These are phyloP conservation scores for Pangasius macronema DNA, from an alignment of 2,797 vertebrate genomes.

Conservation along the genomic window DNA sequence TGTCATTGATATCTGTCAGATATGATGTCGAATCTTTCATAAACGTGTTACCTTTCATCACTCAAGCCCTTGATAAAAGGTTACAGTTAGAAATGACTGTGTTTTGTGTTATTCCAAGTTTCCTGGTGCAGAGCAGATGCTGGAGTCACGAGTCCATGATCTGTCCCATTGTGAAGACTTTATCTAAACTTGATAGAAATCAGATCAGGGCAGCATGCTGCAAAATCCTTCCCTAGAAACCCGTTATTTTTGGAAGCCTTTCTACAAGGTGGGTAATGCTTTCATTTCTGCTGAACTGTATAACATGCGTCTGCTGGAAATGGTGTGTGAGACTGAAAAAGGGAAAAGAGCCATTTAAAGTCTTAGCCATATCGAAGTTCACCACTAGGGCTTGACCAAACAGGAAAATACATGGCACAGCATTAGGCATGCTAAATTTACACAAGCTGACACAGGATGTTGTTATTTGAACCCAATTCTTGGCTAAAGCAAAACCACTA, in stretches of 20 bases:
- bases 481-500: neutral
- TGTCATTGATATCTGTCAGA: neutral
- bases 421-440: neutral
- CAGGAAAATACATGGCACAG: neutral
- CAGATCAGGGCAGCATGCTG: neutral
- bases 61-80: neutral
- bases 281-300: neutral
- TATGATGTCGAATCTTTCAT: neutral
- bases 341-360: neutral
- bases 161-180: neutral
- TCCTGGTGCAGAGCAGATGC: neutral
- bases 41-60: neutral
- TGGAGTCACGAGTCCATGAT: neutral
- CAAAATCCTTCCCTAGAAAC: neutral
- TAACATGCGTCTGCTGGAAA: neutral
- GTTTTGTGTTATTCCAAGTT: neutral
- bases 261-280: neutral
- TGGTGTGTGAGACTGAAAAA: neutral
- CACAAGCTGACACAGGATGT: neutral
- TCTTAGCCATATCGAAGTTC: neutral
- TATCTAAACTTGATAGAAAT: neutral
- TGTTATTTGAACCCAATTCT: constrained; percentile 14
- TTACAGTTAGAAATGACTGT: neutral
- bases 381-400: neutral
- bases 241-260: neutral